Percentiles rank a stretch among this genome's conserved stretches.
Evolutionary conservation across 2,888 invertebrate genomes (phyloP).

Genomic region (Tetanocera ferruginea): DNA sequence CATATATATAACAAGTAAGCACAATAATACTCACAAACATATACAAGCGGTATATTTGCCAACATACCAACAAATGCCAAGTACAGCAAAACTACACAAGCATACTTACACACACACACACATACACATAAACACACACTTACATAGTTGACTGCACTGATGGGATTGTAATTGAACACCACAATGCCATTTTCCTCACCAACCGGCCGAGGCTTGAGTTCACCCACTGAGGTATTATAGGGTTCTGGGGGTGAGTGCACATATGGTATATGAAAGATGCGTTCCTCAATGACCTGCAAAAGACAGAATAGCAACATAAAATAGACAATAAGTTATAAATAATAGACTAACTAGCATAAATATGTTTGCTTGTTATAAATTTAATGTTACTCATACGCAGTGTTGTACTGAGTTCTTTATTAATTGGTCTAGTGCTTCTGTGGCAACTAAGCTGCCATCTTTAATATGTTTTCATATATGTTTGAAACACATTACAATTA

Average conservation of each 20-base stretch:
- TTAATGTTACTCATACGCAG: neutral
- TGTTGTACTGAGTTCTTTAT: neutral
- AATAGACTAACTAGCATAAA: neutral
- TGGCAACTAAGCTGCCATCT: too few relatives aligned
- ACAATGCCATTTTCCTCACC: conserved; percentile 88
- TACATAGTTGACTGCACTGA: conserved; percentile 90
- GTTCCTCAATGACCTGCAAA: conserved; percentile 83
- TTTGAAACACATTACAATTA: too few relatives aligned
- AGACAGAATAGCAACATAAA: conserved; percentile 40
- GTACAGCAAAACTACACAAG: neutral
- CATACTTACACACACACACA: neutral
- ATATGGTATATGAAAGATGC: conserved; percentile 83
- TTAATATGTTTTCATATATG: too few relatives aligned
- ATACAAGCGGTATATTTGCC: neutral
- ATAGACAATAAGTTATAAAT: neutral
- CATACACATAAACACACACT: conserved; percentile 65
- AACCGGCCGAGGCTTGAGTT: conserved; percentile 86
- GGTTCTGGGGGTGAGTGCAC: conserved; percentile 82
- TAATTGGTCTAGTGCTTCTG: neutral
- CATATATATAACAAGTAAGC: neutral
- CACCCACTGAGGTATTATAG: conserved; percentile 85
- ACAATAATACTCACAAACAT: neutral
- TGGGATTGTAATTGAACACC: conserved; percentile 87
- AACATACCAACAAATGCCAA: neutral
- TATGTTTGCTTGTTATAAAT: too few relatives aligned